Conservation (phyloP, 64 coral and sea anemone species). For the Pocillopora damicornis region DNA sequence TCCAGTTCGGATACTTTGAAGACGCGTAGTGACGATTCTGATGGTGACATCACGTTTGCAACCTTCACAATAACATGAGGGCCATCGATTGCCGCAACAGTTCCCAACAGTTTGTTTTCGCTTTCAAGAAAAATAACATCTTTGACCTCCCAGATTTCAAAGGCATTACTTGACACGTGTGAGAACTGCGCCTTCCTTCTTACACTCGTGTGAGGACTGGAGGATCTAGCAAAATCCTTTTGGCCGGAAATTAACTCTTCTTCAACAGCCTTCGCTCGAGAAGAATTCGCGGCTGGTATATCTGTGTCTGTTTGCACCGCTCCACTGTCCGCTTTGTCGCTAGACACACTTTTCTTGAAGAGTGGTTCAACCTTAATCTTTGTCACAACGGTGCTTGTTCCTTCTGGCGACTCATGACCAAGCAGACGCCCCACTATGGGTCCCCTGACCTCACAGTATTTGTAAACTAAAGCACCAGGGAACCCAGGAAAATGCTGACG, state of each 20-base stretch:
- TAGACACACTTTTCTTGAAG: neutral
- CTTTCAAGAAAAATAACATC: slow-evolving; percentile 87
- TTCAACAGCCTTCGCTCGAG: slow-evolving; percentile 2
- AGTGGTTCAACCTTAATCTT: slow-evolving; percentile 77
- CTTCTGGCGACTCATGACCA: slow-evolving; percentile 78
- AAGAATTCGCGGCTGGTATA: neutral
- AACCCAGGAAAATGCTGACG: slow-evolving; percentile 84
- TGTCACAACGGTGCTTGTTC: slow-evolving; percentile 36
- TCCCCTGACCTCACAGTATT: slow-evolving; percentile 64
- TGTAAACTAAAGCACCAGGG: slow-evolving; percentile 85
- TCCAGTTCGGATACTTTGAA: slow-evolving; percentile 95
- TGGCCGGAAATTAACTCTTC: slow-evolving; percentile 20
- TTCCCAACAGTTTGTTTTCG: slow-evolving; percentile 84
- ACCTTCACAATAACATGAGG: slow-evolving; percentile 91
- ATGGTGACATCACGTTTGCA: slow-evolving; percentile 31
- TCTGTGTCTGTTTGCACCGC: neutral
- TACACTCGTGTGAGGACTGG: slow-evolving; percentile 47
- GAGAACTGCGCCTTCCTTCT: slow-evolving; percentile 20
- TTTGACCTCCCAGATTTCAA: slow-evolving; percentile 84
- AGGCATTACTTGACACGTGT: slow-evolving; percentile 26
- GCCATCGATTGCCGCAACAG: slow-evolving; percentile 88
- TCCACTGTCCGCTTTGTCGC: neutral
- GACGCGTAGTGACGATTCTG: slow-evolving; percentile 69
- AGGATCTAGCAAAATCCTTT: slow-evolving; percentile 5
- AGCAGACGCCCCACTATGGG: slow-evolving; percentile 69